Base-by-base conservation (phyloP, 2,113 vertebrate species). In the Eudyptes chrysolophus region DNA sequence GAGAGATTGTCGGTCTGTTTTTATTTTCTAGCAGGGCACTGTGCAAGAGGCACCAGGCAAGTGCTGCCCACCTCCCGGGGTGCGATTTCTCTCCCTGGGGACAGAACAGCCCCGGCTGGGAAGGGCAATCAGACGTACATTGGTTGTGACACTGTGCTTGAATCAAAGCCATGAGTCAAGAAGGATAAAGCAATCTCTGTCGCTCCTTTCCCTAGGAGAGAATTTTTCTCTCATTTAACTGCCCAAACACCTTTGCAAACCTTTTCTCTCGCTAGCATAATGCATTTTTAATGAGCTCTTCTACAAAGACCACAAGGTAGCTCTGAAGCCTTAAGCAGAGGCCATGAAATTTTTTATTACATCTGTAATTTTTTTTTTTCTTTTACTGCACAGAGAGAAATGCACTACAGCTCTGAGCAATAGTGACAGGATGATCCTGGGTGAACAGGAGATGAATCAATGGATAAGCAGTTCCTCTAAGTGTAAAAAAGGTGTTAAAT, bases 401-500 rank as follows among this genome's bases (percentile, higher is more conserved):
- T 32, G 26, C 32, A n/a, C 42, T 54, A 17, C 40, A 89, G 75
- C 72, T 84, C 79, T 57, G 58, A 96, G 81, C 61, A 32, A 5
- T n/a, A 69, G n/a, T 52, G 89, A 69, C 60, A 90, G 92, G 60
- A 61, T 42, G 66, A 64, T 88, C 75, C 64, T 83, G 87, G 60
- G 30, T 52, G 58, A 95, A 30, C 26, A 52, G 74, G 66, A 76
- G 57, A 38, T 54, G 61, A 90, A 80, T 89, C 87, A 55, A 30
- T 74, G 71, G 58, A 32, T 80, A 80, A 95, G 84, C 55, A 80
- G 40, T 55, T 88, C n/a, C 44, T 88, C 61, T 60, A 71, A 69
- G 66, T 96, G 34, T 83, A 84, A 84, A 89, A 89, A 78, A 11
- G 3, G 20, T 88, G 42, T 94, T 89, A 71, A 82, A 92, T 83